phyloP scores from a whole-genome alignment of 2,113 vertebrate genomes.

The Cyphomyrus discorhynchus region DNA sequence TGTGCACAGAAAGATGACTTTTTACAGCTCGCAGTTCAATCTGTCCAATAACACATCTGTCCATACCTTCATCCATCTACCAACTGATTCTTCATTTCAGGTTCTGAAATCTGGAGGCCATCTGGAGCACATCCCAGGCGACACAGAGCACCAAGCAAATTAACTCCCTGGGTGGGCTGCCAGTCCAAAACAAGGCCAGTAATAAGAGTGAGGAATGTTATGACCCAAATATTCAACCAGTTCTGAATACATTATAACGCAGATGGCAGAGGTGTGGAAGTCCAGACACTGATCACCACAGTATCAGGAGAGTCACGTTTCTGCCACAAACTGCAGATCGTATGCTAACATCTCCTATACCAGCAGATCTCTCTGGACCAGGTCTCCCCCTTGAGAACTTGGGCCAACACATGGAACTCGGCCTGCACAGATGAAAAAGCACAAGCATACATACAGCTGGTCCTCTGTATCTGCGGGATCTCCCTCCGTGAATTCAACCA shows the following conservation, averaged over 20 bases:
- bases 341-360: background rate
- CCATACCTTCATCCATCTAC: background rate
- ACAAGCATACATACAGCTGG: background rate
- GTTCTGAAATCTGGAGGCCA: background rate
- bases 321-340: background rate
- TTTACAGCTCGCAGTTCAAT: background rate
- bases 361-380: background rate
- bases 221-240: background rate
- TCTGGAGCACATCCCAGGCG: background rate
- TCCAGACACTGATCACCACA: background rate
- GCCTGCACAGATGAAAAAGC: background rate
- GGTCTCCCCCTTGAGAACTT: background rate
- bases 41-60: background rate
- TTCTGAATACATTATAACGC: background rate
- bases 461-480: background rate
- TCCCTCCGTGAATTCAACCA: background rate
- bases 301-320: background rate
- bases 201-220: background rate
- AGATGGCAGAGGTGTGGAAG: background rate
- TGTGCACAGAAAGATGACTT: background rate
- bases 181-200: background rate
- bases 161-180: background rate
- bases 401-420: background rate
- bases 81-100: background rate
- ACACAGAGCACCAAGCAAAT: background rate